Evolutionary conservation across 2,888 invertebrate genomes (phyloP).

Genomic region (Netelia virgata): DNA sequence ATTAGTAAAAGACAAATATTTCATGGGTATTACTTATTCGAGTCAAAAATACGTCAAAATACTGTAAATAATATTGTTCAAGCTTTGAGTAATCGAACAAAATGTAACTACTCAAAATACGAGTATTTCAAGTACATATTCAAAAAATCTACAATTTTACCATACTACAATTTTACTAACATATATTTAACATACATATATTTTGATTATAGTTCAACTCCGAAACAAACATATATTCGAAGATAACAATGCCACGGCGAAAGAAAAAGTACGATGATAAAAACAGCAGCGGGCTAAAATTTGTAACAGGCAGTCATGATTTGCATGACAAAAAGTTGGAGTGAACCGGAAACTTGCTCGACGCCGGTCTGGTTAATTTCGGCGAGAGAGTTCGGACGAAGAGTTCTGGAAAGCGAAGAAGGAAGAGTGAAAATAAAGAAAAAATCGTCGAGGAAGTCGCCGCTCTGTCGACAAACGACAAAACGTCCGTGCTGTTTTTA

Average conservation of each 20-base stretch:
- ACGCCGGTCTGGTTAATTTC: slow-evolving; percentile 41
- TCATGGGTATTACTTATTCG: no score
- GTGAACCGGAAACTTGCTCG: slow-evolving; percentile 24
- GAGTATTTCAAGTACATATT: no score
- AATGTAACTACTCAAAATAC: no score
- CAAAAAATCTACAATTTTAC: no score
- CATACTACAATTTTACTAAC: no score
- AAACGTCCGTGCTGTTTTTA: slow-evolving; percentile 57
- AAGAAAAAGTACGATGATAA: slow-evolving; percentile 10
- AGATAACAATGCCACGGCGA: background rate
- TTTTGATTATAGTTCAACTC: no score
- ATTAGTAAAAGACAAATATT: no score
- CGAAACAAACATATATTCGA: slow-evolving; percentile 19
- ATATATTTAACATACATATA: no score
- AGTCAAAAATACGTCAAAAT: no score
- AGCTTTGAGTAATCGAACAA: no score
- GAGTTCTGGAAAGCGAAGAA: background rate
- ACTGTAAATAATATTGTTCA: no score
- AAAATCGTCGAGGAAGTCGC: slow-evolving; percentile 54
- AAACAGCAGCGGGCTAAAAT: slow-evolving; percentile 10
- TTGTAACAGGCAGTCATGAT: background rate
- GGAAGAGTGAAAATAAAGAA: background rate
- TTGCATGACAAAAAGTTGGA: slow-evolving; percentile 18
- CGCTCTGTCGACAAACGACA: slow-evolving; percentile 55
- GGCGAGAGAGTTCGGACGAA: background rate